Percentiles rank a stretch among this genome's conserved stretches.
Evolutionary conservation across 2,888 invertebrate species (phyloP).

Genomic region (Unio pictorum): DNA sequence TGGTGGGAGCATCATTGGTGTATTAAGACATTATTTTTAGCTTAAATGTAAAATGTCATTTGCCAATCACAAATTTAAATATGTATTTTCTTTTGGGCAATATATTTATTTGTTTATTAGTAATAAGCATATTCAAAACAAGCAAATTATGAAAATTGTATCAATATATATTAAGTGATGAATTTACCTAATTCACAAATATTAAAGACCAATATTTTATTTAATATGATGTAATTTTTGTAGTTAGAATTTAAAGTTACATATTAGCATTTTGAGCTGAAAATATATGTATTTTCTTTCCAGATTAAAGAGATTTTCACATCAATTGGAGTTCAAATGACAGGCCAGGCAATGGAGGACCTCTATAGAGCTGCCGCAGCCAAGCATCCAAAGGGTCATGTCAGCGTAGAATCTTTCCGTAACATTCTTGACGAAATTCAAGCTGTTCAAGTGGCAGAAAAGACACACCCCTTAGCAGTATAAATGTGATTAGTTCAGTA

Average conservation of each 20-base stretch:
- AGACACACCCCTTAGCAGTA: conserved; percentile 46
- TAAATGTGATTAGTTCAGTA: conserved; percentile 9
- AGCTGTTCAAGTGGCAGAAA: conserved; percentile 36
- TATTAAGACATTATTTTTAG: too few relatives aligned
- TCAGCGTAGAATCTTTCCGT: conserved; percentile 69
- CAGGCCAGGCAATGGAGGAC: conserved; percentile 63
- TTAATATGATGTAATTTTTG: background rate
- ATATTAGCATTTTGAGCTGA: background rate
- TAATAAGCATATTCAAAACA: background rate
- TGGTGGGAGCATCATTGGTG: too few relatives aligned
- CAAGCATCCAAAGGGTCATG: conserved; percentile 65
- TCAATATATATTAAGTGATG: background rate
- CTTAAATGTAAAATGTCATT: too few relatives aligned
- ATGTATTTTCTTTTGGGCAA: background rate
- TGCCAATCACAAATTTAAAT: too few relatives aligned
- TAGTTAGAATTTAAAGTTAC: background rate
- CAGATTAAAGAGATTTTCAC: conserved; percentile 66
- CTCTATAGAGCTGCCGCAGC: conserved; percentile 60
- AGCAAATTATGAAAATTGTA: background rate
- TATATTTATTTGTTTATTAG: background rate
- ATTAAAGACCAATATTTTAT: too few relatives aligned
- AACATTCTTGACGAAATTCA: conserved; percentile 63
- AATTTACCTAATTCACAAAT: too few relatives aligned
- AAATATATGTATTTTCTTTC: conserved; percentile 7
- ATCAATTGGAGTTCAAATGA: conserved; percentile 64